Evolutionary conservation across 92 coral and sea anemone genomes (phyloP).

Genomic region (Actinostola sp.): DNA sequence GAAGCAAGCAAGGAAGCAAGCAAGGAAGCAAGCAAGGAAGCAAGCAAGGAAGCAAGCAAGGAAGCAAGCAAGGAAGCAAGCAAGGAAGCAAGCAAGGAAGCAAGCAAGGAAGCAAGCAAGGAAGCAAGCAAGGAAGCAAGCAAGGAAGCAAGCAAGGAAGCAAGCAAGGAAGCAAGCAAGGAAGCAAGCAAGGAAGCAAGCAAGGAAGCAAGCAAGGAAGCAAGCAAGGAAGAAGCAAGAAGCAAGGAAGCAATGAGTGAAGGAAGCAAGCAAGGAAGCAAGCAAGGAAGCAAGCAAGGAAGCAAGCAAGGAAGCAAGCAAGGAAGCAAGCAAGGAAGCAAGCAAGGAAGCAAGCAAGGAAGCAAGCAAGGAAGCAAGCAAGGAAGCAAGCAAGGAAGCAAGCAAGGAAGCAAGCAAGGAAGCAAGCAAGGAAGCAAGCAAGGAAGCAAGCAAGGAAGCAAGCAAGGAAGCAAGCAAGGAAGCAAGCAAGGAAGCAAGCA

Average conservation of each 20-base stretch:
- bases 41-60: background rate
- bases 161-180: background rate
- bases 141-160: background rate
- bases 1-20: background rate
- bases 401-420: background rate
- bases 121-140: conserved; percentile 8
- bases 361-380: background rate
- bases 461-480: conserved; percentile 11
- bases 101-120: background rate
- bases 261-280: too few species aligned
- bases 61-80: background rate
- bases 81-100: background rate
- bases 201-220: background rate
- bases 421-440: background rate
- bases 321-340: background rate
- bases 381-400: too few species aligned
- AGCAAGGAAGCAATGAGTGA: too few species aligned
- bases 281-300: too few species aligned
- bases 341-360: background rate
- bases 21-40: background rate
- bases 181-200: background rate
- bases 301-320: background rate
- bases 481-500: background rate
- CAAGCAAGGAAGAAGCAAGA: too few species aligned
- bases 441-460: background rate